Evolutionary conservation across 2,113 vertebrate species (phyloP).

Genomic region (Muntiacus reevesi): DNA sequence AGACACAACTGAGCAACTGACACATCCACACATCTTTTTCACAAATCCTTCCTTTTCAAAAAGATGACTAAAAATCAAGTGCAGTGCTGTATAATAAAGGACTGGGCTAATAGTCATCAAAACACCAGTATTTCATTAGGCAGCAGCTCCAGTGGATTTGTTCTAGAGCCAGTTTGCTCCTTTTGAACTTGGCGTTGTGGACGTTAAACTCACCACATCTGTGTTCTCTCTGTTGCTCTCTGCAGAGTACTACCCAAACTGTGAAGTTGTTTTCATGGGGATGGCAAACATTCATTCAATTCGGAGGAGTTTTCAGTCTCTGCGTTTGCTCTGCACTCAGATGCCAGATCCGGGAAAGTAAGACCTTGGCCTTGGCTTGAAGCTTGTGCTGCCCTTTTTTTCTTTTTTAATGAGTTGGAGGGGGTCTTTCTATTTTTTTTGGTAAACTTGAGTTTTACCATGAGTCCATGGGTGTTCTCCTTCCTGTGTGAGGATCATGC

Average conservation of each 20-base stretch:
- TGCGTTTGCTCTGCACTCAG: slow-evolving; percentile 96
- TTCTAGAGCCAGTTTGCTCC: slow-evolving; percentile 31
- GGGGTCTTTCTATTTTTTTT: not conserved
- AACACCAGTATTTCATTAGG: slow-evolving; percentile 49
- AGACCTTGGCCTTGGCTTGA: slow-evolving; percentile 63
- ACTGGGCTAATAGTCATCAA: not conserved
- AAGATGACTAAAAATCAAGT: slow-evolving; percentile 22
- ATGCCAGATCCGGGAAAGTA: slow-evolving; percentile 99
- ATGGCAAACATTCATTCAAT: slow-evolving; percentile 99
- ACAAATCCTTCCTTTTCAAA: not conserved
- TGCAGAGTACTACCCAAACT: slow-evolving; percentile 98
- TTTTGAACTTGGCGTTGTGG: slow-evolving; percentile 1
- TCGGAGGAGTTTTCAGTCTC: slow-evolving; percentile 97
- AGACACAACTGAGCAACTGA: not conserved
- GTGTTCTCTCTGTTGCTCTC: slow-evolving; percentile 60
- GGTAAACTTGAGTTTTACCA: not conserved
- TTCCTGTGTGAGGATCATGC: not conserved
- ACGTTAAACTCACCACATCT: slow-evolving; percentile 43
- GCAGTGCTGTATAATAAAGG: not conserved
- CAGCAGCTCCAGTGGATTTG: not conserved
- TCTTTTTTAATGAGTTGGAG: not conserved
- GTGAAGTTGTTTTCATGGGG: slow-evolving; percentile 98
- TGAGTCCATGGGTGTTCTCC: not conserved
- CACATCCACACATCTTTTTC: not conserved
- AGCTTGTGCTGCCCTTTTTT: not conserved